phyloP scores from a whole-genome alignment of 2,797 vertebrate species.

The Centroberyx gerrardi region DNA sequence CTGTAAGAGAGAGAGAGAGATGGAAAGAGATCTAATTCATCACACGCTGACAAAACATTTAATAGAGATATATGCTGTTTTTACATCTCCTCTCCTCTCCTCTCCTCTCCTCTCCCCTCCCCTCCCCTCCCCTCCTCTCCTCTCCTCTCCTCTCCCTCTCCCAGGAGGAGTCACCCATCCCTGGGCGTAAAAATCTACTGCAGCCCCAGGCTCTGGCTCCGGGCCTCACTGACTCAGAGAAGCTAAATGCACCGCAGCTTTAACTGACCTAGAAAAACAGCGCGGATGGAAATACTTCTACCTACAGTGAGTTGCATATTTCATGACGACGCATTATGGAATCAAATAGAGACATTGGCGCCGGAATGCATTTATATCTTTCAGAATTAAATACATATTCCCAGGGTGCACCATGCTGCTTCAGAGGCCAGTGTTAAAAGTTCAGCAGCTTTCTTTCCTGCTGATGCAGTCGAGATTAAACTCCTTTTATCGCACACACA shows the following conservation, averaged over 20 bases:
- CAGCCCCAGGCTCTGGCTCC: not conserved
- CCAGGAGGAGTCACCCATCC: not conserved
- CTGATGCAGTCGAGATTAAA: conserved; percentile 28
- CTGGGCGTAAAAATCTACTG: not conserved
- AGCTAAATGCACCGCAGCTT: conserved; percentile 20
- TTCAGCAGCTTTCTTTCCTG: conserved; percentile 37
- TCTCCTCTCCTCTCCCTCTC: not conserved
- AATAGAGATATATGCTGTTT: conserved; percentile 2
- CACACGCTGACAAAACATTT: conserved; percentile 1
- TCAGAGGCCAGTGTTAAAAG: conserved; percentile 36
- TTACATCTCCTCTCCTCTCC: not conserved
- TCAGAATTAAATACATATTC: no score
- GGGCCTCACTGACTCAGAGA: conserved; percentile 27
- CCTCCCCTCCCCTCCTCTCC: not conserved
- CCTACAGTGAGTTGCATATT: conserved; percentile 9
- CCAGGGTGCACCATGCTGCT: conserved; percentile 43
- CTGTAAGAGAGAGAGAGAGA: not conserved
- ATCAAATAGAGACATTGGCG: conserved; percentile 30
- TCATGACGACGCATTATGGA: conserved; percentile 29
- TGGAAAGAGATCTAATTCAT: conserved; percentile 14
- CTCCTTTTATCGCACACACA: conserved; percentile 4
- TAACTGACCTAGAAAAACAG: conserved; percentile 46
- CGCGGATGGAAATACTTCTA: conserved; percentile 47
- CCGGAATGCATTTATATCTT: conserved; percentile 4
- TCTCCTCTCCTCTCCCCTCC: conserved; percentile 3